Conservation (phyloP, 2,888 invertebrate genomes). For the Dynastes maya region DNA sequence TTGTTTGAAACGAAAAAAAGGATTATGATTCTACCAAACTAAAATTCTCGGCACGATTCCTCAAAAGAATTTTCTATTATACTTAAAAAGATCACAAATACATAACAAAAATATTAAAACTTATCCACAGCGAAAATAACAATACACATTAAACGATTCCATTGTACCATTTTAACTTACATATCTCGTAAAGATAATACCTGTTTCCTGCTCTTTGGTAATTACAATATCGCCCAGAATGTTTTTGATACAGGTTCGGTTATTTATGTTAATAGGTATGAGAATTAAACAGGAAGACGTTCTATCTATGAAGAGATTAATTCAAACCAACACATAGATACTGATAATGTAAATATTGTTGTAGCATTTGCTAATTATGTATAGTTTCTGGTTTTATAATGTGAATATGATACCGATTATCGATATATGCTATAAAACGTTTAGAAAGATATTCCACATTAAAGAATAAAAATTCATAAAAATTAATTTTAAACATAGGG, state of each 20-base stretch:
- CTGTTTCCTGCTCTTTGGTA: slow-evolving; percentile 21
- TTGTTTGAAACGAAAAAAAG: slow-evolving; percentile 8
- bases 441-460: no score
- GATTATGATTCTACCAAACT: background rate
- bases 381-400: no score
- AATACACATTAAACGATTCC: slow-evolving; percentile 1
- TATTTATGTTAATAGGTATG: slow-evolving; percentile 17
- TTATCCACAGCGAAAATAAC: background rate
- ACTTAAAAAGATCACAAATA: background rate
- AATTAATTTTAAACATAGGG: no score
- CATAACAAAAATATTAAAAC: background rate
- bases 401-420: no score
- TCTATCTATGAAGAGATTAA: slow-evolving; percentile 11
- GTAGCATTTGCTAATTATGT: no score
- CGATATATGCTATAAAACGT: no score
- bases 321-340: slow-evolving; percentile 12
- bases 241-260: slow-evolving; percentile 15
- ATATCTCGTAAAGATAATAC: slow-evolving; percentile 21
- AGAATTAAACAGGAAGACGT: background rate
- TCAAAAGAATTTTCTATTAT: slow-evolving; percentile 8
- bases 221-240: slow-evolving; percentile 3
- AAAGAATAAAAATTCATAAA: no score
- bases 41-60: background rate
- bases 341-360: slow-evolving; percentile 4
- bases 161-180: background rate